Base-by-base conservation (phyloP, 2,113 vertebrate genomes). In the Ia io region DNA sequence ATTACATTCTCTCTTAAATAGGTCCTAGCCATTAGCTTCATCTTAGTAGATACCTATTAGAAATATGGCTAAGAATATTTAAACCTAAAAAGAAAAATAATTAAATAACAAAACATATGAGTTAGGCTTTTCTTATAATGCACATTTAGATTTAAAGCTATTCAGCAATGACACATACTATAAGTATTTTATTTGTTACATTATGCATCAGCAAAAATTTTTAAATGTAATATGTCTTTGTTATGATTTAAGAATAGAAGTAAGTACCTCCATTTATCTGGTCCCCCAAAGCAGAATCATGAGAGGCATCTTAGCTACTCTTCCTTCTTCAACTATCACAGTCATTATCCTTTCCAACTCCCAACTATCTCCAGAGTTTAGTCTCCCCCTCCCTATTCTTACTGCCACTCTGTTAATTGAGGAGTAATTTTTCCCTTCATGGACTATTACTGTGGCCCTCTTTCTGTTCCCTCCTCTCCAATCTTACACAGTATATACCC, bases 21-120 rank as follows among this genome's bases (percentile, higher is more conserved):
- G 71, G 40, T 76, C 32, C 37, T 69, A 78, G 37, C 12, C 23
- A 59, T 51, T 84, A 94, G 44, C 51, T 69, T 69, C 51, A 83
- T 63, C 18, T 71, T 65, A 82, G 40, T 59, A 95, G 47, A 61
- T 67, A 61, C 56, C 59, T 86, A 82, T 47, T 83, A 63, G 49
- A 91, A 82, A 76, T 47, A 74, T 32, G 42, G 49, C 25, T 85
- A 74, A 85, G 23, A 61, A 71, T 25, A 80, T 91, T 95, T 90
- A 44, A 74, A 85, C 9, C 37, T 76, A 18, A 79, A 44, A 78
- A 28, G 59, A 28, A 61, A 61, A 61, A 61, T 59, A 59, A 83
- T 25, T 77, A 78, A 90, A 2, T 59, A 89, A 73, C 37, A 74
- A 94, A 92, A 93, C 12, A 20, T 65, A 32, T 56, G 12, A 78